Conservation (phyloP, 2,797 vertebrate genomes). For the Prunella strophiata region DNA sequence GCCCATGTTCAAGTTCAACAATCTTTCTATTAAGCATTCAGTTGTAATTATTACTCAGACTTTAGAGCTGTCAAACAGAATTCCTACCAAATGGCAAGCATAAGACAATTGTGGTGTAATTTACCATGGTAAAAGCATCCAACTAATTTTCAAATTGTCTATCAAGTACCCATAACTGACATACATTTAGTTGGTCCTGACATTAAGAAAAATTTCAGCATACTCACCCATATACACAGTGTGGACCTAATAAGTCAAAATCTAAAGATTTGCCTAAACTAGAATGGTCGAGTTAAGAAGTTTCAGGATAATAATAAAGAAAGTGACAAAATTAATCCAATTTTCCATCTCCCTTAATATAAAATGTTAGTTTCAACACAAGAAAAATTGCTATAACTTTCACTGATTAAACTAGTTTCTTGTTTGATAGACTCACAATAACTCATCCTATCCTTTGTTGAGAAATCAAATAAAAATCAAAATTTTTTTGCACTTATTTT, state of each 20-base stretch:
- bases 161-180: neutral
- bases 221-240: neutral
- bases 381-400: neutral
- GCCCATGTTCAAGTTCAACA: neutral
- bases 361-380: neutral
- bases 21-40: neutral
- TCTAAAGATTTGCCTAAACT: neutral
- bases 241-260: neutral
- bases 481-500: slow-evolving; percentile 69
- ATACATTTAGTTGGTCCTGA: neutral
- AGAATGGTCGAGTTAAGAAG: neutral
- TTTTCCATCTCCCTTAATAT: neutral
- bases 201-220: neutral
- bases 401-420: neutral
- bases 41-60: neutral
- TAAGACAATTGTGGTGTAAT: neutral
- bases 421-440: slow-evolving; percentile 33
- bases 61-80: neutral
- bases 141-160: neutral
- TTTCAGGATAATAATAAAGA: neutral
- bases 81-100: neutral
- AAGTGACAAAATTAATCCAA: neutral
- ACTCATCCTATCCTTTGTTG: neutral
- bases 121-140: neutral
- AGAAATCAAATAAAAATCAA: slow-evolving; percentile 61